These are phyloP conservation scores for Ammodytes marinus DNA, from an alignment of 2,113 vertebrate genomes.

Conservation along the genomic window DNA sequence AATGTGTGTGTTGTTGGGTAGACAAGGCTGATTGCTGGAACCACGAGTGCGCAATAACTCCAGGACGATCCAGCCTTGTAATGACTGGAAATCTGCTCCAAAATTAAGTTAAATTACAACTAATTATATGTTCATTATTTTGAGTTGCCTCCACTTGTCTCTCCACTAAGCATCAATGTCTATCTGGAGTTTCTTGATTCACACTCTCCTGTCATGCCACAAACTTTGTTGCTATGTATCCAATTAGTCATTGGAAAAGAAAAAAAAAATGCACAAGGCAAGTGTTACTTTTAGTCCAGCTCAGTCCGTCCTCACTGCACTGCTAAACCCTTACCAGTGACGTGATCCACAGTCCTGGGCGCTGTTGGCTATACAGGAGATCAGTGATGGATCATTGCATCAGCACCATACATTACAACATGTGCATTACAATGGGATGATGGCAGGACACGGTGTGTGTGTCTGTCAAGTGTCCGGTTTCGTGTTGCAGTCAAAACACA, in stretches of 20 bases:
- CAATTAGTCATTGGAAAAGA: conserved; percentile 3
- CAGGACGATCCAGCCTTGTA: neutral
- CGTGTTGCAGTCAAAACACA: conserved; percentile 3
- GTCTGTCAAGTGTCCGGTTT: conserved; percentile 20
- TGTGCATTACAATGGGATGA: conserved; percentile 32
- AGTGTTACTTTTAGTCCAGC: conserved; percentile 47
- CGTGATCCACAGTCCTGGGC: conserved; percentile 43
- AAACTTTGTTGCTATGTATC: conserved; percentile 61
- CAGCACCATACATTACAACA: conserved; percentile 15
- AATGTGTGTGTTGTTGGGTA: conserved; percentile 7
- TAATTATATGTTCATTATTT: neutral
- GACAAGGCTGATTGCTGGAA: conserved; percentile 6
- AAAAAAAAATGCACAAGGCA: conserved; percentile 10
- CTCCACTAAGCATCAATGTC: neutral
- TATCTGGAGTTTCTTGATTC: conserved; percentile 16
- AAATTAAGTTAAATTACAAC: conserved; percentile 10
- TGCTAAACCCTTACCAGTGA: conserved; percentile 48
- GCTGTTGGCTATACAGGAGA: conserved; percentile 54
- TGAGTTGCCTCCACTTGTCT: neutral
- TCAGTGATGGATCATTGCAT: conserved; percentile 48
- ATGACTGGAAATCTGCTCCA: neutral
- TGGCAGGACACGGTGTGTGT: neutral
- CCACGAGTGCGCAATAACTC: neutral
- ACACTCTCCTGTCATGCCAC: neutral
- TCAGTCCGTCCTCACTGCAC: conserved; percentile 27